These are phyloP conservation scores for Valencia hispanica DNA, from an alignment of 2,797 vertebrate genomes.

Conservation along the genomic window DNA sequence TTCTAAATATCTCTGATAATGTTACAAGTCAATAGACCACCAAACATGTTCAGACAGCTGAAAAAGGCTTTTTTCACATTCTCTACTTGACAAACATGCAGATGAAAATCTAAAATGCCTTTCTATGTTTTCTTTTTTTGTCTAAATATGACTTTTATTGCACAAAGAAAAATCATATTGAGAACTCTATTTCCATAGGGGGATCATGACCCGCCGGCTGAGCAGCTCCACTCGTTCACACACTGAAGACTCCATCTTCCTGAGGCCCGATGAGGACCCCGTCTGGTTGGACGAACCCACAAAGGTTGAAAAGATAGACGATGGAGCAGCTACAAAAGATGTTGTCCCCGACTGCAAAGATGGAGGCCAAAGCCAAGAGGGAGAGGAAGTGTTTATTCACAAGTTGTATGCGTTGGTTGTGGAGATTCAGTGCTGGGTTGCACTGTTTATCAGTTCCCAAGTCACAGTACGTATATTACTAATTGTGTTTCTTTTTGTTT, in stretches of 20 bases:
- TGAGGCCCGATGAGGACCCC: slow-evolving; percentile 76
- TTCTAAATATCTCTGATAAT: neutral
- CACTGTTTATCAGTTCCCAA: slow-evolving; percentile 75
- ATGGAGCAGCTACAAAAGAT: slow-evolving; percentile 48
- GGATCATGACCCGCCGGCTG: slow-evolving; percentile 75
- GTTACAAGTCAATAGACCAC: neutral
- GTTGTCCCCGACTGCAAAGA: slow-evolving; percentile 41
- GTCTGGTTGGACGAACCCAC: slow-evolving; percentile 78
- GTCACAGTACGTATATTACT: slow-evolving; percentile 70
- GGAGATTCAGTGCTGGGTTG: slow-evolving; percentile 74
- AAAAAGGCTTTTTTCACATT: neutral
- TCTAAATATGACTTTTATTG: neutral
- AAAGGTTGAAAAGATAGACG: slow-evolving; percentile 54
- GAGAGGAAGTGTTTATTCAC: slow-evolving; percentile 63
- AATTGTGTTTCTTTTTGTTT: neutral
- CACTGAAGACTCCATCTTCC: slow-evolving; percentile 79
- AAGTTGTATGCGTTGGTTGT: slow-evolving; percentile 69
- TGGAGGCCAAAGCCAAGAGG: slow-evolving; percentile 36
- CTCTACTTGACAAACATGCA: neutral
- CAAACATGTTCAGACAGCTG: neutral
- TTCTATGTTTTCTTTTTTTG: neutral
- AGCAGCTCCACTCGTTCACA: slow-evolving; percentile 79
- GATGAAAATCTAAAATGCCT: neutral
- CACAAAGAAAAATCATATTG: slow-evolving; percentile 9
- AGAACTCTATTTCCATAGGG: slow-evolving; percentile 50